Conservation (phyloP, 2,797 vertebrate species). For the Sebastes kiyomatsui region DNA sequence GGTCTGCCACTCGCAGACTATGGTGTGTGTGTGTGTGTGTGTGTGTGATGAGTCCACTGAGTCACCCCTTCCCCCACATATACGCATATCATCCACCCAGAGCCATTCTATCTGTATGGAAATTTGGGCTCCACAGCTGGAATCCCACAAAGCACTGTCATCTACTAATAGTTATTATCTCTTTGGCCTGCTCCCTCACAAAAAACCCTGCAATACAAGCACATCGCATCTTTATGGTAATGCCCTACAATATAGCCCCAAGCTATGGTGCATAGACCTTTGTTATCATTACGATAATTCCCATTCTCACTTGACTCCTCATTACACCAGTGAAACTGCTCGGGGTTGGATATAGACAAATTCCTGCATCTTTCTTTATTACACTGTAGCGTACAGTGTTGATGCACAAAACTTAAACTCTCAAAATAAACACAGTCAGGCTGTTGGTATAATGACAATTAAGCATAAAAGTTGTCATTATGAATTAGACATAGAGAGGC, state of each 20-base stretch:
- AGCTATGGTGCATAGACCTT: slow-evolving; percentile 80
- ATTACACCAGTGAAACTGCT: slow-evolving; percentile 79
- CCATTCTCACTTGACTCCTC: slow-evolving; percentile 84
- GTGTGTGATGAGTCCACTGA: slow-evolving; percentile 54
- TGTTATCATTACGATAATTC: slow-evolving; percentile 88
- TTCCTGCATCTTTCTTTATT: slow-evolving; percentile 71
- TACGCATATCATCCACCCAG: slow-evolving; percentile 93
- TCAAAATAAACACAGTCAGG: slow-evolving; percentile 31
- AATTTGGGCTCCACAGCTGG: slow-evolving; percentile 98
- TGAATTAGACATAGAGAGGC: slow-evolving; percentile 42
- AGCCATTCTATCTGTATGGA: slow-evolving; percentile 99
- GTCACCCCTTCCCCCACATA: slow-evolving; percentile 65
- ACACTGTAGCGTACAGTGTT: slow-evolving; percentile 50
- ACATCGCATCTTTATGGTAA: slow-evolving; percentile 87
- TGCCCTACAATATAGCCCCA: slow-evolving; percentile 81
- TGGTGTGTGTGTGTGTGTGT: neutral
- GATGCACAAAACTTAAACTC: slow-evolving; percentile 45
- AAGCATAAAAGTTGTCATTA: slow-evolving; percentile 25
- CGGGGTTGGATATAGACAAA: slow-evolving; percentile 75
- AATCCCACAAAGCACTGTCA: slow-evolving; percentile 94
- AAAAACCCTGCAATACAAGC: slow-evolving; percentile 82
- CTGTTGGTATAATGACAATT: slow-evolving; percentile 32
- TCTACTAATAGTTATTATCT: slow-evolving; percentile 99
- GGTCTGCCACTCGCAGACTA: slow-evolving; percentile 48
- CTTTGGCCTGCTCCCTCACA: slow-evolving; percentile 90